Percentiles rank a stretch among this genome's conserved stretches.
Conservation (phyloP, 2,113 vertebrate genomes). For the Taurulus bubalis region DNA sequence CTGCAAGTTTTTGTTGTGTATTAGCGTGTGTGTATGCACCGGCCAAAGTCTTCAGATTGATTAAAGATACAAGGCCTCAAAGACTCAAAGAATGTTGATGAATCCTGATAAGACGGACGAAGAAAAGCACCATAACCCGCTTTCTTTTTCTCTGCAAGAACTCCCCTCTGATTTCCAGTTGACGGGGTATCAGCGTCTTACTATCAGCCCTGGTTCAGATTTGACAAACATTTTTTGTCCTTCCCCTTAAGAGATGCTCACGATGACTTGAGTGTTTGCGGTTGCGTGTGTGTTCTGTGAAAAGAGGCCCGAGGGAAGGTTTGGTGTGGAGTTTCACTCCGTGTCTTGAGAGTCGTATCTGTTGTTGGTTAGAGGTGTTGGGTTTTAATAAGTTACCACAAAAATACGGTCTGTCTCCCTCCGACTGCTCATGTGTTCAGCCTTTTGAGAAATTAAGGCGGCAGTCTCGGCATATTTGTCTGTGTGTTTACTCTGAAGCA, state of each 20-base stretch:
- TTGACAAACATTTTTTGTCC: not conserved
- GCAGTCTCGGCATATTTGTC: conserved; percentile 33
- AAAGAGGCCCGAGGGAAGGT: conserved; percentile 42
- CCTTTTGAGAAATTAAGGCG: conserved; percentile 34
- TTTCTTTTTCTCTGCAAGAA: not conserved
- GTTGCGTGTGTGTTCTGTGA: conserved; percentile 9
- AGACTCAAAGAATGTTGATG: not conserved
- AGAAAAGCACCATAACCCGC: not conserved
- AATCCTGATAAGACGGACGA: not conserved
- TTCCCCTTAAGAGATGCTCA: conserved; percentile 7
- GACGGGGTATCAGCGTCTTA: not conserved
- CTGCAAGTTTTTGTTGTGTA: not conserved
- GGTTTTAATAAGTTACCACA: conserved; percentile 57
- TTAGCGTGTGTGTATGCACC: no score
- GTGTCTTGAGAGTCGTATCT: conserved; percentile 16
- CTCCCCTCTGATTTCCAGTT: conserved; percentile 3
- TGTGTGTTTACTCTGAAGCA: not conserved
- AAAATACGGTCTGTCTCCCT: conserved; percentile 52
- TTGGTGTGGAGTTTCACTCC: conserved; percentile 42
- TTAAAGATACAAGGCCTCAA: not conserved
- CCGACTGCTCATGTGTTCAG: conserved; percentile 33
- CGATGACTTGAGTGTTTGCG: conserved; percentile 40
- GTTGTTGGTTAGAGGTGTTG: conserved; percentile 57
- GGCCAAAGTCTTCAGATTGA: not conserved
- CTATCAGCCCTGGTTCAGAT: conserved; percentile 15